Conservation (phyloP, 2,797 vertebrate genomes). For the Spondyliosoma cantharus region DNA sequence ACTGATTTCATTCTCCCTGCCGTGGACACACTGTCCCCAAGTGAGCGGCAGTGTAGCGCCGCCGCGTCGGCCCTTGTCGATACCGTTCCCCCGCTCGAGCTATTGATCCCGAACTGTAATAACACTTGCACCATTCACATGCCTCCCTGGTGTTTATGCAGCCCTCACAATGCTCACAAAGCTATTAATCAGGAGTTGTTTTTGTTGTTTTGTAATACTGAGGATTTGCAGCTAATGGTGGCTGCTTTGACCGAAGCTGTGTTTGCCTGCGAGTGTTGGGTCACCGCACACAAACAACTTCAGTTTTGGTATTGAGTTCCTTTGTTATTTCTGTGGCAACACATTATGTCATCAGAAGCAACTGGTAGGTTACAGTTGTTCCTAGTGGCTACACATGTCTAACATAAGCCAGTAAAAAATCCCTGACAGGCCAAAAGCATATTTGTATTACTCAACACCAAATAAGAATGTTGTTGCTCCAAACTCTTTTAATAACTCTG, state of each 20-base stretch:
- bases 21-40: constrained; percentile 60
- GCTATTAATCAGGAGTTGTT: constrained; percentile 49
- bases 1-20: constrained; percentile 71
- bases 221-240: constrained; percentile 43
- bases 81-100: constrained; percentile 42
- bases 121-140: constrained; percentile 53
- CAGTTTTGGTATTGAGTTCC: background rate
- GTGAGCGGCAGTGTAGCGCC: constrained; percentile 48
- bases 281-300: constrained; percentile 24
- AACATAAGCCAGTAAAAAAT: no score
- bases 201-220: constrained; percentile 48
- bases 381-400: background rate
- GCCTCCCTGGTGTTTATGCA: constrained; percentile 12
- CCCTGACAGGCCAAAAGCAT: background rate
- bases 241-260: constrained; percentile 33
- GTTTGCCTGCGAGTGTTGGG: constrained; percentile 10
- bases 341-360: constrained; percentile 30
- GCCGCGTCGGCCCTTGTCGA: constrained; percentile 42
- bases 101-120: constrained; percentile 70
- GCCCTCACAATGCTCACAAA: constrained; percentile 24
- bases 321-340: background rate
- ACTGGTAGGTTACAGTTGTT: constrained; percentile 1
- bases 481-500: constrained; percentile 18
- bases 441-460: background rate
- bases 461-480: background rate